phyloP scores from a whole-genome alignment of 2,797 vertebrate species.

The Pogonophryne albipinna region DNA sequence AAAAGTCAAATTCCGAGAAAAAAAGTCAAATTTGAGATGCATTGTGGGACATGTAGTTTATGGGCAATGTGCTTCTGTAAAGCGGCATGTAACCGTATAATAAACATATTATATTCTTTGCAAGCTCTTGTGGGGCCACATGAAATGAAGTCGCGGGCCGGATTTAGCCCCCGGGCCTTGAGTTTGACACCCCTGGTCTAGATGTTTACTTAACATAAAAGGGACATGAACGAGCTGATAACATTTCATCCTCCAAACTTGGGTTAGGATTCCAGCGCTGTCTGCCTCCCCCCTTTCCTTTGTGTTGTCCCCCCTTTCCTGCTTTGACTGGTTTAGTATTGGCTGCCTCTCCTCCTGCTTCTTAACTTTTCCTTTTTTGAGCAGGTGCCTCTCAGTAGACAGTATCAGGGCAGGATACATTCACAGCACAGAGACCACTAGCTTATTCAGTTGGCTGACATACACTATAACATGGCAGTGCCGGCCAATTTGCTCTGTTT shows the following conservation, averaged over 20 bases:
- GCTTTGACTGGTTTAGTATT: conserved; percentile 75
- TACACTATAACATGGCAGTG: conserved; percentile 9
- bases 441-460: conserved; percentile 65
- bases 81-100: too few relatives aligned
- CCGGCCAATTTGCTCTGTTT: conserved; percentile 27
- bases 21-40: too few relatives aligned
- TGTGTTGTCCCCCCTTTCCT: conserved; percentile 65
- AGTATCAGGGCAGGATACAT: conserved; percentile 55
- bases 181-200: too few relatives aligned
- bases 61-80: too few relatives aligned
- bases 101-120: too few relatives aligned
- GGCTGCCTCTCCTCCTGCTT: conserved; percentile 77
- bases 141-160: too few relatives aligned
- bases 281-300: conserved; percentile 64
- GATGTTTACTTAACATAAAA: conserved; percentile 21
- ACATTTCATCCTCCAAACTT: conserved; percentile 17
- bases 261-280: conserved; percentile 47
- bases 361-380: conserved; percentile 79
- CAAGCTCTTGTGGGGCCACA: too few relatives aligned
- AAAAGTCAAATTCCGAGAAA: too few relatives aligned
- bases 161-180: too few relatives aligned
- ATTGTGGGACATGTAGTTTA: too few relatives aligned
- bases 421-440: conserved; percentile 52
- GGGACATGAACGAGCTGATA: conserved; percentile 14
- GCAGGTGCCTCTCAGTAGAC: conserved; percentile 75